phyloP scores from a whole-genome alignment of 2,888 invertebrate genomes.

The Mythimna vitellina region DNA sequence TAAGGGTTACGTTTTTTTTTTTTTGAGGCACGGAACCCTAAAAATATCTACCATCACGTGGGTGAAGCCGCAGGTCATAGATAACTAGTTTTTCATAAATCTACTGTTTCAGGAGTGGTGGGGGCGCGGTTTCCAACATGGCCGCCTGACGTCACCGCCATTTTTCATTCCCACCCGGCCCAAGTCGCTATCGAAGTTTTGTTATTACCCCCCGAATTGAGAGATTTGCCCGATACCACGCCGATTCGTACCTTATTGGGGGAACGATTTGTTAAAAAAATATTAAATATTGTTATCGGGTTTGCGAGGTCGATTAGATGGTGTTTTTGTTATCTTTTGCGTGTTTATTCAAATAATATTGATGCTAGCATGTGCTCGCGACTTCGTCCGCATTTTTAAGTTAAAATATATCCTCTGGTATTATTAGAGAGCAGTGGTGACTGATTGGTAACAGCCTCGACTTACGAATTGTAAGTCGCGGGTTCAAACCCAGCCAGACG shows the following conservation, averaged over 20 bases:
- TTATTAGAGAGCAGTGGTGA: too few species aligned
- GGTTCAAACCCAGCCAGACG: too few species aligned
- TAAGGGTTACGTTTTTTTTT: too few species aligned
- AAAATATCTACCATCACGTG: too few species aligned
- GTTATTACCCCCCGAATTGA: constrained; percentile 40
- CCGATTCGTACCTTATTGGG: constrained; percentile 24
- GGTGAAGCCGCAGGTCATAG: background rate
- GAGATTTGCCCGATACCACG: constrained; percentile 34
- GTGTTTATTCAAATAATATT: background rate
- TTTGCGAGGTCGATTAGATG: background rate
- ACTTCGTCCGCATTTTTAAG: background rate
- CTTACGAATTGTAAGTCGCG: too few species aligned
- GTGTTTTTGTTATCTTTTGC: constrained; percentile 9
- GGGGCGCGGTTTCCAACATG: constrained; percentile 55
- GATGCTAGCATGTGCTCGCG: background rate
- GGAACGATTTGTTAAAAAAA: constrained; percentile 43
- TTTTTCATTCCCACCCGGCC: constrained; percentile 62
- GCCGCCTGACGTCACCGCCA: constrained; percentile 57
- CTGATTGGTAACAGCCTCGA: too few species aligned
- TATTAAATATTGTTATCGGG: constrained; percentile 18
- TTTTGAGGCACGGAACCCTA: too few species aligned
- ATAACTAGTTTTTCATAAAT: constrained; percentile 41
- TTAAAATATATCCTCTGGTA: too few species aligned
- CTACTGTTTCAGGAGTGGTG: constrained; percentile 43
- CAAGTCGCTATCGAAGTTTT: constrained; percentile 53